These are phyloP conservation scores for Sipha flava DNA, from an alignment of 1,140 invertebrate species.

Conservation along the genomic window DNA sequence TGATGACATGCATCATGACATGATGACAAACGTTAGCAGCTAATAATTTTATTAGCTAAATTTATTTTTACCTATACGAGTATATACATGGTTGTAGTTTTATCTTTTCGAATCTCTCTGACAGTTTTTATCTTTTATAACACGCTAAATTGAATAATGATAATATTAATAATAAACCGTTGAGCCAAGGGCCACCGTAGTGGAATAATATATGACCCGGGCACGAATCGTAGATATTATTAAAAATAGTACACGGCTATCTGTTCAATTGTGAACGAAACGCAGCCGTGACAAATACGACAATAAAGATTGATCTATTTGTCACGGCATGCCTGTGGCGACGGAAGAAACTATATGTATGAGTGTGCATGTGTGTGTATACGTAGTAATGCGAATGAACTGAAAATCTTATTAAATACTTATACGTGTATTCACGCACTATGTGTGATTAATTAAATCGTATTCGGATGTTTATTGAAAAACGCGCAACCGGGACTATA, in stretches of 20 bases:
- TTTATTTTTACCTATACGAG: no score
- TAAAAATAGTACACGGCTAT: background rate
- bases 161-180: background rate
- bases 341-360: conserved; percentile 2
- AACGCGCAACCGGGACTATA: background rate
- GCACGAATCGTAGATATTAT: background rate
- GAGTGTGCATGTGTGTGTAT: background rate
- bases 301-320: conserved; percentile 28
- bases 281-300: conserved; percentile 13
- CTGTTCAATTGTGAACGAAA: background rate
- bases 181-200: conserved; percentile 2
- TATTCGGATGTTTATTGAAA: background rate
- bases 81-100: background rate
- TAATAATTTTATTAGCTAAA: no score
- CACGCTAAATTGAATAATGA: background rate
- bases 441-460: background rate
- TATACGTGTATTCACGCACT: background rate
- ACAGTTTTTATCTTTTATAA: background rate
- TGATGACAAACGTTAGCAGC: no score
- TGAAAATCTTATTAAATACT: background rate
- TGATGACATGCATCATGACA: no score
- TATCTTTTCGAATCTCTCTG: background rate
- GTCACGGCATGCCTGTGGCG: conserved; percentile 25
- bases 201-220: background rate
- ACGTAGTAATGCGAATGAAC: conserved; percentile 22